Conservation (phyloP, 2,888 invertebrate genomes). For the Tiphia femorata region DNA sequence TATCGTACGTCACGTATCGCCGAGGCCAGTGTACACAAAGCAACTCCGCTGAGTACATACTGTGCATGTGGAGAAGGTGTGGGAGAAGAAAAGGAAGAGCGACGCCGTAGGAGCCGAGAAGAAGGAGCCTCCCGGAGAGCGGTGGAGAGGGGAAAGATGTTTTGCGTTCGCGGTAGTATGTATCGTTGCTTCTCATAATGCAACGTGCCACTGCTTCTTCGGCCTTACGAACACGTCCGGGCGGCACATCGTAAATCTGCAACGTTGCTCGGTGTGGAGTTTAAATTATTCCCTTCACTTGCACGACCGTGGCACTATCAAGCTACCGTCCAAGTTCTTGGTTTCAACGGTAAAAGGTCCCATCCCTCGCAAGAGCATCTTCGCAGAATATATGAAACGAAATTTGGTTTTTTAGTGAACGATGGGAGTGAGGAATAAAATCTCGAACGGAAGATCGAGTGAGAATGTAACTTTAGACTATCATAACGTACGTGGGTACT, state of each 20-base stretch:
- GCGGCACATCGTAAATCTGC: constrained; percentile 36
- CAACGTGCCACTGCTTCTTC: constrained; percentile 7
- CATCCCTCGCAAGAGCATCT: too few relatives aligned
- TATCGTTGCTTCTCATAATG: constrained; percentile 36
- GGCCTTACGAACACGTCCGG: constrained; percentile 13
- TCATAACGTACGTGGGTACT: too few relatives aligned
- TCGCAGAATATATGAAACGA: too few relatives aligned
- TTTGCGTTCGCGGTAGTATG: constrained; percentile 19
- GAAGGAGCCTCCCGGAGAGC: too few relatives aligned
- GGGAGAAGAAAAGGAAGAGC: neutral
- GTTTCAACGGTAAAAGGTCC: too few relatives aligned
- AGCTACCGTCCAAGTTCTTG: too few relatives aligned
- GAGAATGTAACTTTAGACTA: too few relatives aligned
- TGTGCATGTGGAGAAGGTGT: neutral
- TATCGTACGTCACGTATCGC: constrained; percentile 49
- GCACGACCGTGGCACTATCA: too few relatives aligned
- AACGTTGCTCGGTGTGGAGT: constrained; percentile 32
- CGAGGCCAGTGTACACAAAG: constrained; percentile 42
- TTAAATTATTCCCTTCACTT: too few relatives aligned
- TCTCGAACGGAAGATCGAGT: too few relatives aligned
- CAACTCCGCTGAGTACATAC: constrained; percentile 14
- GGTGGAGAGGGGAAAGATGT: constrained; percentile 13
- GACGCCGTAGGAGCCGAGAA: neutral
- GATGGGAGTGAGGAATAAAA: too few relatives aligned
- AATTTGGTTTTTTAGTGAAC: too few relatives aligned